Conservation (phyloP, 1,140 invertebrate species). For the Megalopta genalis region DNA sequence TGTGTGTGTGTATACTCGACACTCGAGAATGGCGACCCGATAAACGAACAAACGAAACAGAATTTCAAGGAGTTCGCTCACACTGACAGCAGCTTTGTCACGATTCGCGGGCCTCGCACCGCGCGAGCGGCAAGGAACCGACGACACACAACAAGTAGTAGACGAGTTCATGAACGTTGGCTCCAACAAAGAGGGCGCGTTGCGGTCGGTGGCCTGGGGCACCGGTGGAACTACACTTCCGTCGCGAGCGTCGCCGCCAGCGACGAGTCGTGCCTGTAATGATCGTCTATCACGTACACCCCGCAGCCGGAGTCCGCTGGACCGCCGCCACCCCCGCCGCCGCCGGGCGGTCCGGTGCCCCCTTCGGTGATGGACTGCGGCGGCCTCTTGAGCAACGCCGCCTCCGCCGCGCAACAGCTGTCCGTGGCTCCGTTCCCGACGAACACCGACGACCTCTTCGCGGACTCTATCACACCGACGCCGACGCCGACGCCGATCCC, state of each 20-base stretch:
- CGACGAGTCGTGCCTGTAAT: slow-evolving; percentile 81
- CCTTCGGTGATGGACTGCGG: neutral
- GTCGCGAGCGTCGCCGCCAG: slow-evolving; percentile 82
- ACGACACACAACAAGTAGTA: neutral
- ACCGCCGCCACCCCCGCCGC: slow-evolving; percentile 65
- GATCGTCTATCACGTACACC: slow-evolving; percentile 85
- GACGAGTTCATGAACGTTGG: neutral
- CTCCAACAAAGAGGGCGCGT: no score
- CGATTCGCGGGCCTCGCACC: no score
- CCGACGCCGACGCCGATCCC: slow-evolving; percentile 64
- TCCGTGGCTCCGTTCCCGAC: slow-evolving; percentile 52
- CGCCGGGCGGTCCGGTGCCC: slow-evolving; percentile 76
- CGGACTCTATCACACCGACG: slow-evolving; percentile 59
- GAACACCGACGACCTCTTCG: slow-evolving; percentile 78
- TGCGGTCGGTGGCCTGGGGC: neutral
- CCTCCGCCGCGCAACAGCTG: slow-evolving; percentile 68
- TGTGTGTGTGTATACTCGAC: no score
- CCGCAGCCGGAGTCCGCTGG: slow-evolving; percentile 71
- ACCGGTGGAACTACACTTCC: slow-evolving; percentile 81
- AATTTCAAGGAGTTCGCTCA: no score
- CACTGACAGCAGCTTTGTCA: no score
- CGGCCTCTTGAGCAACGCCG: slow-evolving; percentile 33
- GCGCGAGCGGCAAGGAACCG: no score
- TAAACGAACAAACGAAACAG: no score
- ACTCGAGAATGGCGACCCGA: no score